Evolutionary conservation across 2,797 vertebrate genomes (phyloP).

Genomic region (Triplophysa yarkandensis): DNA sequence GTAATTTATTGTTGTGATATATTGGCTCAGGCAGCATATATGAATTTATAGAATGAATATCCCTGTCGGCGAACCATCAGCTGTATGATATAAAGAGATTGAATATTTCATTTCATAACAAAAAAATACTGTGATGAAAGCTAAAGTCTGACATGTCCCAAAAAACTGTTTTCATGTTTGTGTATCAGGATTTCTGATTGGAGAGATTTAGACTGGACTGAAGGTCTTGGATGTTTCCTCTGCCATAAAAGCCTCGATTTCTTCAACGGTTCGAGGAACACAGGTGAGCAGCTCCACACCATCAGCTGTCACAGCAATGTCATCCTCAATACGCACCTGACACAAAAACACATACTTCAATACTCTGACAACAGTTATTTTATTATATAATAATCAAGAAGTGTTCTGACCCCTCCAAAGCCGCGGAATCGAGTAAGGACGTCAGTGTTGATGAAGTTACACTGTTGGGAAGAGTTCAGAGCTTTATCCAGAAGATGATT

Average conservation of each 20-base stretch:
- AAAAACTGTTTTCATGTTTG: background rate
- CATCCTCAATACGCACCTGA: constrained; percentile 94
- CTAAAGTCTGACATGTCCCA: background rate
- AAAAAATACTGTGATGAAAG: background rate
- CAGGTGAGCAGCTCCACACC: constrained; percentile 93
- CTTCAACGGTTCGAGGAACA: constrained; percentile 90
- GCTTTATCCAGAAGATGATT: constrained; percentile 89
- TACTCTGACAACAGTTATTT: background rate
- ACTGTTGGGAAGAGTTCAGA: constrained; percentile 75
- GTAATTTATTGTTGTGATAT: background rate
- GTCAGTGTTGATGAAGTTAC: constrained; percentile 84
- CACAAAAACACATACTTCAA: background rate
- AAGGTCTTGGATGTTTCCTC: constrained; percentile 77
- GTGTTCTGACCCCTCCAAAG: constrained; percentile 88
- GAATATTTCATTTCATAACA: too few relatives aligned
- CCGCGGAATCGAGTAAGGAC: constrained; percentile 83
- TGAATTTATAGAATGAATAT: background rate
- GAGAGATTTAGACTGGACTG: constrained; percentile 54
- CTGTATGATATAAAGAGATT: too few relatives aligned
- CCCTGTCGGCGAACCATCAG: background rate
- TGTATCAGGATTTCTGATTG: constrained; percentile 60
- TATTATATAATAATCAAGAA: background rate
- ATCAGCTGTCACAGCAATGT: constrained; percentile 82
- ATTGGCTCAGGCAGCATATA: background rate
- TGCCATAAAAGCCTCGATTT: constrained; percentile 92